Percentiles rank a stretch among this genome's conserved stretches.
Evolutionary conservation across 2,797 vertebrate species (phyloP).

Genomic region (Sebastes cheni): DNA sequence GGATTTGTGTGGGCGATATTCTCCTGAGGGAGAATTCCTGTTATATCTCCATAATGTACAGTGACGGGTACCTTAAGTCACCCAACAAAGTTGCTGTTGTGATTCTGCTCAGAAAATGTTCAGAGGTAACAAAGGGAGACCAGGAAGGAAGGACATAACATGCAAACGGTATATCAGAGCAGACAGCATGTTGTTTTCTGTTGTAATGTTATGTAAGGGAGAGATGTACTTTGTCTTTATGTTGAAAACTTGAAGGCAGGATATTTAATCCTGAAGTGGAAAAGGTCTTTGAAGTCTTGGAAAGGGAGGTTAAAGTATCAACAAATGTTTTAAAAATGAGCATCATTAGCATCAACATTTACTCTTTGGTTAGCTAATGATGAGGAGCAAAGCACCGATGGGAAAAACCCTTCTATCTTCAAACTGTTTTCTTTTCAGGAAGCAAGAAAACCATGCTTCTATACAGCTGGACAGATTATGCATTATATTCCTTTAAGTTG

Average conservation of each 20-base stretch:
- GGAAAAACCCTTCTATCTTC: neutral
- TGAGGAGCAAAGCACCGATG: neutral
- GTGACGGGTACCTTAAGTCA: conserved; percentile 64
- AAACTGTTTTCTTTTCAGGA: neutral
- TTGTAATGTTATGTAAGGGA: neutral
- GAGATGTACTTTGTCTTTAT: neutral
- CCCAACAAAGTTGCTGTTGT: conserved; percentile 41
- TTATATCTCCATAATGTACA: conserved; percentile 55
- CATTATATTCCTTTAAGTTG: neutral
- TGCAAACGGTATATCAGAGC: conserved; percentile 17
- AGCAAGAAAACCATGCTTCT: neutral
- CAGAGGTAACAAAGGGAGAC: conserved; percentile 2
- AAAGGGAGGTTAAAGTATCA: neutral
- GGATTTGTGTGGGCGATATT: conserved; percentile 53
- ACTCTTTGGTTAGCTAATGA: neutral
- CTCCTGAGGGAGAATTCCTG: conserved; percentile 54
- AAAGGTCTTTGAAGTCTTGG: neutral
- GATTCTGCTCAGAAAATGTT: conserved; percentile 20
- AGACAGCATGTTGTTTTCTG: conserved; percentile 10
- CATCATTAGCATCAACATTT: neutral
- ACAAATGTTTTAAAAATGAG: too few relatives aligned
- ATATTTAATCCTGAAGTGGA: neutral
- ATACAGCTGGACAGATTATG: neutral
- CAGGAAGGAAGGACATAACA: conserved; percentile 18
- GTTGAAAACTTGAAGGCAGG: neutral